Evolutionary conservation across 2,113 vertebrate genomes (phyloP), one percentile per base, ranked within the genome.

Genomic region (Mesoclemmys tuberculata): DNA sequence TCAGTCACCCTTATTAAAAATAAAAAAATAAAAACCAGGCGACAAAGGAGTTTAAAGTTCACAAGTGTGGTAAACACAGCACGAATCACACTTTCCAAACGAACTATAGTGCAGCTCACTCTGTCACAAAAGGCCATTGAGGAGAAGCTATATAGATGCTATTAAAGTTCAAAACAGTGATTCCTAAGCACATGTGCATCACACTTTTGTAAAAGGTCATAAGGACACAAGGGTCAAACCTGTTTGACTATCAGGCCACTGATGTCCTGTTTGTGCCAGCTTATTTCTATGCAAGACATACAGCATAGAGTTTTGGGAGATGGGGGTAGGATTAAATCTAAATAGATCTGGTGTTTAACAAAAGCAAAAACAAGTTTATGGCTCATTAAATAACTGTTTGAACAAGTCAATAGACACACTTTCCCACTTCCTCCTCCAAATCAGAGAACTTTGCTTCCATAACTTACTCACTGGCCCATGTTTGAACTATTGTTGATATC

Each of bases 1-100:
- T 99, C 99, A 98, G 98, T 98, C 98, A 99, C 98, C 99, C 98
- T 98, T 98, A 99, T 98, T 98, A 98, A 97, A 98, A 98, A 98
- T 97, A 96, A 98, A 96, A 96, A 85, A 52, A 4, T 4, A 13
- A 96, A 96, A 98, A 98, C 98, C 98, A 99, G 98, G 98, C 98
- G 97, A 98, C 98, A 99, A 98, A 98, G 97, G 97, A 98, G 97
- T 98, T 98, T 98, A 98, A 98, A 97, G 97, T 98, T 98, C 98
- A 98, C 98, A 98, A 98, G 98, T 98, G 98, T 98, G 98, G 98
- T 98, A 98, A 98, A 98, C 98, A 99, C 98, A 98, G 98, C 98
- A 99, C 97, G 98, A 99, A 98, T 98, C 98, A 99, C 98, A 98
- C 99, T 97, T 98, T 97, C 97, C 98, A 99, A 97, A 98, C 97